These are phyloP conservation scores for Chlorodrepanis virens DNA, from an alignment of 2,113 vertebrate species.

Conservation along the genomic window DNA sequence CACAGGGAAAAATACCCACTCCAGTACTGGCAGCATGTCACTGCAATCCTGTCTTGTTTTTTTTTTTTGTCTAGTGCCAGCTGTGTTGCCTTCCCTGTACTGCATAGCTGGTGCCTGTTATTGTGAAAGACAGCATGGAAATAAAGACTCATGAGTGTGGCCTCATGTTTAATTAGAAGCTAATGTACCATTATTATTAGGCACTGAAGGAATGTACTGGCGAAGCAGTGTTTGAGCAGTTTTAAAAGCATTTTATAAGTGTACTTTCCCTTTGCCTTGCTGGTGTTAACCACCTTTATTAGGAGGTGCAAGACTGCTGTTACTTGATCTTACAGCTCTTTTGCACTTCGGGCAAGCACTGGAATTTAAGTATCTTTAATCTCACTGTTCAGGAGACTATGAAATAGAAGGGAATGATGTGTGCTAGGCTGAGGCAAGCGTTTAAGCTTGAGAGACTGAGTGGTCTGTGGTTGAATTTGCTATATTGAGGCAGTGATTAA, in stretches of 20 bases:
- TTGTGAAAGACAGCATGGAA: conserved; percentile 45
- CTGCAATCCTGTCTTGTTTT: background rate
- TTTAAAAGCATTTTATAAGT: conserved; percentile 26
- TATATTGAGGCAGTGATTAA: background rate
- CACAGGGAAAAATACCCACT: background rate
- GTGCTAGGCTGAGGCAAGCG: background rate
- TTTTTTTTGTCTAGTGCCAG: background rate
- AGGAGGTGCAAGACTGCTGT: background rate
- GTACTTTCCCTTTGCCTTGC: conserved; percentile 24
- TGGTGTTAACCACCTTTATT: background rate
- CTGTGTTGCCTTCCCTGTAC: background rate
- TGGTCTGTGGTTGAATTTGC: background rate
- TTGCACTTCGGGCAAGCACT: background rate
- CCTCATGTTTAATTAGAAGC: conserved; percentile 59
- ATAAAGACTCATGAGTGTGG: conserved; percentile 23
- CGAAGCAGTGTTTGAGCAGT: background rate
- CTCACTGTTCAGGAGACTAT: background rate
- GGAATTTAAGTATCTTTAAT: background rate
- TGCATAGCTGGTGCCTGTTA: background rate
- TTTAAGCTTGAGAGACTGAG: background rate
- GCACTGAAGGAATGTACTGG: conserved; percentile 24
- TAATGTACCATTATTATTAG: conserved; percentile 42
- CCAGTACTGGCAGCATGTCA: background rate
- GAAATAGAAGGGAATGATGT: background rate
- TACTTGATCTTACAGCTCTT: background rate